phyloP scores from a whole-genome alignment of 92 coral and sea anemone genomes.

The Palythoa heliodiscus region DNA sequence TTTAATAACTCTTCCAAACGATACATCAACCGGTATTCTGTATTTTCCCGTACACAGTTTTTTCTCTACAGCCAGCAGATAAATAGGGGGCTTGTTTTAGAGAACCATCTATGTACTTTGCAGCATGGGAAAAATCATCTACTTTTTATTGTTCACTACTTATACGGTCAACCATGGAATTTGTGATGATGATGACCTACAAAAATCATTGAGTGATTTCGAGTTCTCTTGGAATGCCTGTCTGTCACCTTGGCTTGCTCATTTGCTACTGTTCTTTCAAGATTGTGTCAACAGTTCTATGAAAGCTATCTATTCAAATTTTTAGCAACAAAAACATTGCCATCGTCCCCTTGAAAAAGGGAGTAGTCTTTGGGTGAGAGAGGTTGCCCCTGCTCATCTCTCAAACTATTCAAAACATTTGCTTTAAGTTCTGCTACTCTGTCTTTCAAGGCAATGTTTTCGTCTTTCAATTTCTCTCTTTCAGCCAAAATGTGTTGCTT shows the following conservation, averaged over 20 bases:
- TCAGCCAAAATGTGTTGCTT: constrained; percentile 73
- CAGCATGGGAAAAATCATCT: neutral
- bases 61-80: neutral
- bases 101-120: neutral
- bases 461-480: constrained; percentile 66
- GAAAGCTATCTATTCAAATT: constrained; percentile 36
- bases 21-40: neutral
- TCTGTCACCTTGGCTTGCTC: neutral
- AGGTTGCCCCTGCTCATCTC: constrained; percentile 78
- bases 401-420: constrained; percentile 62
- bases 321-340: constrained; percentile 74
- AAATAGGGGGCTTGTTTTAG: neutral
- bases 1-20: no score
- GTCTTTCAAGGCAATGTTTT: constrained; percentile 66
- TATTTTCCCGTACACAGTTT: neutral
- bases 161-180: no score
- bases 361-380: constrained; percentile 77
- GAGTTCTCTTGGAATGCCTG: neutral
- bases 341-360: constrained; percentile 81
- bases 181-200: no score
- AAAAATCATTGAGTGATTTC: no score
- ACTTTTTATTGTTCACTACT: no score
- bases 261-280: neutral
- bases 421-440: constrained; percentile 74
- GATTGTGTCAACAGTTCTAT: neutral